A percentile compares a stretch with the other conserved stretches of the same genome.
Evolutionary conservation across 2,113 vertebrate genomes (phyloP).

Genomic region (Dryoscopus gambensis): DNA sequence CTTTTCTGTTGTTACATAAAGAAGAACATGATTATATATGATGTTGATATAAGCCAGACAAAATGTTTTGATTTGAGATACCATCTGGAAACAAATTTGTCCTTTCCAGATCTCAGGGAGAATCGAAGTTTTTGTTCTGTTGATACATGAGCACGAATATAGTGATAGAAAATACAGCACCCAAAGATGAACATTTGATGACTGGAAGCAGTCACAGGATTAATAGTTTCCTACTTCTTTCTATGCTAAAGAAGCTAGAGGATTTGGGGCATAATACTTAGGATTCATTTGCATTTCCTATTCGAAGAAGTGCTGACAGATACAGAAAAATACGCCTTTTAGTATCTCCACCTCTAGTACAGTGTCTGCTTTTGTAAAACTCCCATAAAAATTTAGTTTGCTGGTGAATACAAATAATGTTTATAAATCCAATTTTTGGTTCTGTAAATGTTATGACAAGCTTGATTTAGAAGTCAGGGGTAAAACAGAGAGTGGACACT

Average conservation of each 20-base stretch:
- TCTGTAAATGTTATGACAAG: background rate
- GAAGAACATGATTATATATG: background rate
- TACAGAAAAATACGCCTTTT: background rate
- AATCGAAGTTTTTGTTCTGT: background rate
- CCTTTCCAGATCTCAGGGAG: background rate
- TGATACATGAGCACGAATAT: background rate
- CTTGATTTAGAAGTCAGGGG: background rate
- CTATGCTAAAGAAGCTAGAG: background rate
- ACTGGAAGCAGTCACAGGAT: background rate
- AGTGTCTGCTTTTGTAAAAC: background rate
- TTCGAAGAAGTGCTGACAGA: constrained; percentile 9
- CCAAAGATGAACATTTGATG: background rate
- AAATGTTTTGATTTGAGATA: background rate
- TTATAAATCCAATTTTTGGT: background rate
- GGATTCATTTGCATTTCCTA: constrained; percentile 23
- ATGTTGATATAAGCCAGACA: background rate
- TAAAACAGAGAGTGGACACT: background rate
- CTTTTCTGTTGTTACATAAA: background rate
- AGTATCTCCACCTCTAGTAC: background rate
- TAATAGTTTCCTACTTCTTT: background rate
- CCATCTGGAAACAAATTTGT: background rate
- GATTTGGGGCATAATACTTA: constrained; percentile 8
- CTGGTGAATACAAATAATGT: background rate
- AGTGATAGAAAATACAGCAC: background rate
- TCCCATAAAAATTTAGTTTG: background rate